Conservation (phyloP, 1,140 invertebrate genomes). For the Steinernema khuongi region DNA sequence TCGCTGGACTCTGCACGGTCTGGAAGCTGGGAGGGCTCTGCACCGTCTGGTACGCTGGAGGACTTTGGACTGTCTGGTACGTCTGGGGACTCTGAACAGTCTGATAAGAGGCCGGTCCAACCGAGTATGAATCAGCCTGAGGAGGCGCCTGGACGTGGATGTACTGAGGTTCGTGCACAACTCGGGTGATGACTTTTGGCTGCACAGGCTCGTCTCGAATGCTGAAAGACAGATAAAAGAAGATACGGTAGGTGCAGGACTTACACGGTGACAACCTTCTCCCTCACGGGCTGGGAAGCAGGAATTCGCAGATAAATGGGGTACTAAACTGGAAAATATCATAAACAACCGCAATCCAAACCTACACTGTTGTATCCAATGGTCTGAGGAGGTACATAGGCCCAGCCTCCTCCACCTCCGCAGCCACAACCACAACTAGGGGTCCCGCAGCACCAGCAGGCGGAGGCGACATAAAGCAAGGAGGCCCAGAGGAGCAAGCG, state of each 20-base stretch:
- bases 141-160: not conserved
- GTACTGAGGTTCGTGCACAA: not conserved
- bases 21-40: not conserved
- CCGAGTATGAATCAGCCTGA: not conserved
- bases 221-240: not conserved
- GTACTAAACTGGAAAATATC: not conserved
- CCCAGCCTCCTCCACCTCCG: not conserved
- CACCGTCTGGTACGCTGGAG: not conserved
- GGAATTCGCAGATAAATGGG: not conserved
- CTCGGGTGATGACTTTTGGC: not conserved
- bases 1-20: no score
- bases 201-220: not conserved
- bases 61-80: not conserved
- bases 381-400: not conserved
- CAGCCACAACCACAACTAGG: not conserved
- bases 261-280: conserved; percentile 3
- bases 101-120: not conserved
- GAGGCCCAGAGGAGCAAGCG: not conserved
- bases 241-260: not conserved
- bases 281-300: not conserved
- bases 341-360: not conserved
- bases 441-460: not conserved
- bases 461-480: not conserved
- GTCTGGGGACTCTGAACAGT: not conserved
- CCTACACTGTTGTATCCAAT: conserved; percentile 1